phyloP scores from a whole-genome alignment of 2,797 vertebrate genomes.

The Muscicapa comitata region DNA sequence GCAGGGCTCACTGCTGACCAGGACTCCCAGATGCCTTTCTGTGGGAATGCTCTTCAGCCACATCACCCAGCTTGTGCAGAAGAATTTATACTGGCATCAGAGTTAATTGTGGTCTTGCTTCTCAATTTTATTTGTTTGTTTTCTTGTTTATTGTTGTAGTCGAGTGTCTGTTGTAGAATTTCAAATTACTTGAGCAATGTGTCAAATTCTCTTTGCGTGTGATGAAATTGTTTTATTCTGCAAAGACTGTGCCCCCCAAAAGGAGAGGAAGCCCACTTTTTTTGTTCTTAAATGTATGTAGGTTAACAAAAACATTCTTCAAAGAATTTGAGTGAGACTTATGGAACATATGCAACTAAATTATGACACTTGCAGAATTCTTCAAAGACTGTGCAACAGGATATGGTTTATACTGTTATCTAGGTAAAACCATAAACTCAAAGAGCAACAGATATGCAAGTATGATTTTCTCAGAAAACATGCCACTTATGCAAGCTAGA shows the following conservation, averaged over 20 bases:
- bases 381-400: slow-evolving; percentile 44
- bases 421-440: neutral
- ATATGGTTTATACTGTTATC: slow-evolving; percentile 21
- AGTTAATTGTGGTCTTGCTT: neutral
- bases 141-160: neutral
- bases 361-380: neutral
- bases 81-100: neutral
- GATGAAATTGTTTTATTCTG: neutral
- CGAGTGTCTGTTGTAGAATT: neutral
- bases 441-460: neutral
- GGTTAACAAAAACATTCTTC: slow-evolving; percentile 22
- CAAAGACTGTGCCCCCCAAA: neutral
- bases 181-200: neutral
- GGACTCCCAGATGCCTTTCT: neutral
- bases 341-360: neutral
- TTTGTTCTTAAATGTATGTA: slow-evolving; percentile 5
- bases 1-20: neutral
- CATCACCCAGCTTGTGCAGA: neutral
- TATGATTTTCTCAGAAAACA: slow-evolving; percentile 15
- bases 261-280: neutral
- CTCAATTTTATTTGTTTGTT: neutral
- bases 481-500: neutral
- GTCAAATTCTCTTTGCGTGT: neutral
- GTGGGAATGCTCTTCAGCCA: neutral
- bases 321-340: slow-evolving; percentile 4